Conservation (phyloP, 2,888 invertebrate genomes). For the Ariolimax columbianus region DNA sequence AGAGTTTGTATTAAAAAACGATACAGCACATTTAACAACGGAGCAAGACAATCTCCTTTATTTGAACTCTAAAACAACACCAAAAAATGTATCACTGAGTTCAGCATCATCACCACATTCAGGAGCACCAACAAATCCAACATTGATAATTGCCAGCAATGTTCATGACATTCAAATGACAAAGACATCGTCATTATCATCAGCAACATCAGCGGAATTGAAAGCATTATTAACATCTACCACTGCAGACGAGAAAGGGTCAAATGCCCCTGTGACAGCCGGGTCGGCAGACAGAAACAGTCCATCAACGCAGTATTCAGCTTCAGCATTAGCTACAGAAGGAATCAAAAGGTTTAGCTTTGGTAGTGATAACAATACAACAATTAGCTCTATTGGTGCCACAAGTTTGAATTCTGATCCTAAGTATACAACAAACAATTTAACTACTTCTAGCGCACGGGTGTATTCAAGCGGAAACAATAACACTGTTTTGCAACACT, state of each 20-base stretch:
- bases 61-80: neutral
- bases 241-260: neutral
- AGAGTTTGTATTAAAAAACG: neutral
- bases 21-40: neutral
- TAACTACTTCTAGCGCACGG: too few species aligned
- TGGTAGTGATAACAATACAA: neutral
- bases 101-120: neutral
- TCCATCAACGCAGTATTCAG: too few species aligned
- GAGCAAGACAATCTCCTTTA: neutral
- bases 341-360: neutral
- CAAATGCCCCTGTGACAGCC: neutral
- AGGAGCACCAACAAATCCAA: neutral
- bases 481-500: too few species aligned
- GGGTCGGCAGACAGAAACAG: neutral
- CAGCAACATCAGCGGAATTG: neutral
- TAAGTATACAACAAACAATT: too few species aligned
- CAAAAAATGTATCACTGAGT: neutral
- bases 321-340: neutral
- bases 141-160: too few species aligned
- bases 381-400: too few species aligned
- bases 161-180: neutral
- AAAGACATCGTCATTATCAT: slow-evolving; percentile 20
- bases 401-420: too few species aligned
- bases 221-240: neutral
- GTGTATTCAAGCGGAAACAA: too few species aligned